A percentile compares a stretch with the other conserved stretches of the same genome.
These are phyloP conservation scores for Andrena praecox DNA, from an alignment of 2,888 invertebrate genomes.

Conservation along the genomic window DNA sequence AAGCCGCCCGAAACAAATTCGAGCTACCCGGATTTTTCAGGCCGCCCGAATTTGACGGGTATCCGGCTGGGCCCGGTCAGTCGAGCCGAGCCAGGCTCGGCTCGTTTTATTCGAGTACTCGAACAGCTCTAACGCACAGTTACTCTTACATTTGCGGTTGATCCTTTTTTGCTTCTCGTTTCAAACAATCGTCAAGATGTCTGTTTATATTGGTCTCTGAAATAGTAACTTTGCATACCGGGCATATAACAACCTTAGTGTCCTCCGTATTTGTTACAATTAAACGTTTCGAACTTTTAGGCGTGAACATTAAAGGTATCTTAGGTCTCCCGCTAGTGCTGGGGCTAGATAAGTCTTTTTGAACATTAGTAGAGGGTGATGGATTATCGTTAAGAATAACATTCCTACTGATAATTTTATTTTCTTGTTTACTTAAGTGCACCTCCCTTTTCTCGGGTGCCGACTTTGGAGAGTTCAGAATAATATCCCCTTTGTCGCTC, in stretches of 20 bases:
- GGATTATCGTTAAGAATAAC: neutral
- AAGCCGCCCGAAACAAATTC: too few species aligned
- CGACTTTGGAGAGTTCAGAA: neutral
- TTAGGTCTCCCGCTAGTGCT: conserved; percentile 71
- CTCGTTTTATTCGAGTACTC: too few species aligned
- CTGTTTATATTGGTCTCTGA: conserved; percentile 84
- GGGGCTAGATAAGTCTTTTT: conserved; percentile 69
- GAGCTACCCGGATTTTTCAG: too few species aligned
- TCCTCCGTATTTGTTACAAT: conserved; percentile 29
- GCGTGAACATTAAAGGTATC: conserved; percentile 75
- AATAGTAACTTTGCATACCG: conserved; percentile 85
- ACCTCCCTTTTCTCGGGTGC: neutral
- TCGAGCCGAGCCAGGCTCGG: too few species aligned
- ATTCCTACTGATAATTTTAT: neutral
- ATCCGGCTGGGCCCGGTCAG: too few species aligned
- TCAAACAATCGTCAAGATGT: conserved; percentile 86
- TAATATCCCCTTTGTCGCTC: neutral
- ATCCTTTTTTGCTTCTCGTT: conserved; percentile 70
- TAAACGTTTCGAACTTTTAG: conserved; percentile 68
- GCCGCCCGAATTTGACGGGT: too few species aligned
- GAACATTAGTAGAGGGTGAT: conserved; percentile 37
- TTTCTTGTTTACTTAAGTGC: conserved; percentile 4
- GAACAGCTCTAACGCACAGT: too few species aligned
- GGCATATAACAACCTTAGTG: conserved; percentile 82
- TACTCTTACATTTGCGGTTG: conserved; percentile 60